A percentile compares a stretch with the other conserved stretches of the same genome.
phyloP scores from a whole-genome alignment of 2,113 vertebrate species.

The Rhagologus leucostigma region DNA sequence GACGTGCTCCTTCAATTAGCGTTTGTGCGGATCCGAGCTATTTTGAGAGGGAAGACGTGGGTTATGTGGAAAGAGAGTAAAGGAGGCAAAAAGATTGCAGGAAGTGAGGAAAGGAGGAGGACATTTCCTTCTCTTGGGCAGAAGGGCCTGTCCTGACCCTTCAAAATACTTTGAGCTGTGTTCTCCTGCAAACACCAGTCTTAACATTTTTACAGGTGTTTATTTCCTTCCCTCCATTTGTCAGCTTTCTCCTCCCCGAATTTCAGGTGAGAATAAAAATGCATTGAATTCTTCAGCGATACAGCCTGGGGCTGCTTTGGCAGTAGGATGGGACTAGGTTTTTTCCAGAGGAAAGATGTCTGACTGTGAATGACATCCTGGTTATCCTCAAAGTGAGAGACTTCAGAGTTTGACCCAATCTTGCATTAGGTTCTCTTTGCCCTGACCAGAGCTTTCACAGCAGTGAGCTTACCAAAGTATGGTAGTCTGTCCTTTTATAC shows the following conservation, averaged over 20 bases:
- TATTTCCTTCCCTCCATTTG: neutral
- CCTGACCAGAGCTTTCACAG: neutral
- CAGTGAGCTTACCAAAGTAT: neutral
- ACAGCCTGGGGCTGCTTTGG: neutral
- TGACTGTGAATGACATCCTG: neutral
- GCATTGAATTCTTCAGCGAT: fast-evolving
- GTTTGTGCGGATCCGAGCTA: neutral
- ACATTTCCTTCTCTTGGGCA: neutral
- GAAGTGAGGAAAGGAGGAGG: neutral
- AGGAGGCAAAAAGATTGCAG: neutral
- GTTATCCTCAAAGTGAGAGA: neutral
- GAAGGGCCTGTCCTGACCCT: neutral
- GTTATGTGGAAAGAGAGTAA: neutral
- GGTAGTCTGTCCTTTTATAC: neutral
- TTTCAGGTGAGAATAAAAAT: neutral
- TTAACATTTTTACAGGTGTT: neutral
- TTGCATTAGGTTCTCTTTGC: neutral
- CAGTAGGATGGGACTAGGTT: fast-evolving
- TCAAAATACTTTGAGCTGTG: neutral
- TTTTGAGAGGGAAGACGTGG: neutral
- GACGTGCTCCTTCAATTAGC: fast-evolving
- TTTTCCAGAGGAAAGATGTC: neutral
- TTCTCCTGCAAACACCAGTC: neutral
- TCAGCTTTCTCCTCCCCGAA: neutral
- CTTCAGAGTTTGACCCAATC: neutral